Evolutionary conservation across 2,888 invertebrate species (phyloP), one percentile per base, ranked within the genome.

Genomic region (Unio pictorum): DNA sequence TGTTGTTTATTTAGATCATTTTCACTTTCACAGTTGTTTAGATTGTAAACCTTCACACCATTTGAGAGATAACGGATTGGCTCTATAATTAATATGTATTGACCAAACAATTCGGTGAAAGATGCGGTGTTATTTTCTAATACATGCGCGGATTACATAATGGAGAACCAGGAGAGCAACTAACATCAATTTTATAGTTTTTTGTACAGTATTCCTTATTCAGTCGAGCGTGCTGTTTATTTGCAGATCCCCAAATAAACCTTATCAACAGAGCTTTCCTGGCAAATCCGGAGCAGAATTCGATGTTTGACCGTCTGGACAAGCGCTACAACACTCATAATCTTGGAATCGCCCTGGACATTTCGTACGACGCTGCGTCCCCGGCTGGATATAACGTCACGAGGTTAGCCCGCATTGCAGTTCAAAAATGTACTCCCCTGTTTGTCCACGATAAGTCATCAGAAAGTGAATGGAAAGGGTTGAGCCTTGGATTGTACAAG

Each of bases 391-490:
- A 45, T 45, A 45, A 58, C 8, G 57, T 68, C 55, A 69, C 60
- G 63, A 70, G 69, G 17, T 75, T 85, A 26, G 69, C 76, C 18
- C 71, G 79, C 34, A 74, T 72, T 54, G 77, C 76, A 0, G 75
- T 84, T n/a, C 82, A 81, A 66, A 75, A 75, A 61, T 85, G 85
- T 69, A 76, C 76, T 0, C 81, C 80, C 1, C 62, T 78, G 5
- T 85, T 85, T 71, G 61, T 79, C 63, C 65, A 71, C 8, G 65
- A 64, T 23, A 66, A 74, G 34, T 67, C 67, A 11, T 45, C 45
- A 45, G 45, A 45, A 45, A 45, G 45, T 45, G 45, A 45, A 45
- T 45, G 45, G 45, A 45, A 45, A 26, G 63, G 66, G 23, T 77
- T 83, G 59, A 82, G 82, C 15, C 63, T 84, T 18, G 84, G 84